Base-by-base conservation (phyloP, 2,113 vertebrate genomes). In the Tychaedon coryphoeus region DNA sequence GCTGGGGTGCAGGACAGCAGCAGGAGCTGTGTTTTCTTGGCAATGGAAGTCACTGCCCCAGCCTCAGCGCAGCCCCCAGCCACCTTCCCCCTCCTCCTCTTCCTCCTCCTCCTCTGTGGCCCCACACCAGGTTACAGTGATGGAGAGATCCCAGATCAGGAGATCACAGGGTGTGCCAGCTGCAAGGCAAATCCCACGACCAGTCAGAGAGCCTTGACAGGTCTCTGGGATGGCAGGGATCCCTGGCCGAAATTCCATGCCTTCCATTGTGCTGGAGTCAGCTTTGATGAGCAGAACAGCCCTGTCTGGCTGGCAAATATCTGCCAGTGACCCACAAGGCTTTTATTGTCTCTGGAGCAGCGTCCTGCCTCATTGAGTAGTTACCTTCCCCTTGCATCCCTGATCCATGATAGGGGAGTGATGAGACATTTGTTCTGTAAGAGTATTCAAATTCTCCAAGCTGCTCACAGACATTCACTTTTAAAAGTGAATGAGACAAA, bases 111-210 rank as follows among this genome's bases (percentile, higher is more conserved):
- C 33, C 50, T 76, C 51, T 5, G 12, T 0, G 1, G 18, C 70
- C 51, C 53, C 14, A 1, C 56, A 20, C 4, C 8, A 5, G 28
- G 57, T 61, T 23, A 6, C 23, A 40, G 78, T 62, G 76, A 74
- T 0, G 0, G 60, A 19, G 48, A 54, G 75, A 23, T 58, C 80
- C 76, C 85, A 23, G 77, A 26, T 9, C 53, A 13, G 61, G 67
- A 80, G 73, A 93, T 92, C 85, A 86, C 10, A 4, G 78, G 90
- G 62, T 71, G 88, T 48, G 74, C 81, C 74, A 88, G 74, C 85
- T 92, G 90, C 85, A 57, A 79, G 82, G 95, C 92, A 73, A 86
- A 92, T 90, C 93, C 72, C 90, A 82, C 92, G 92, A 92, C 78
- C 2, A 1, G 33, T 23, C 90, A 75, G 70, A 75, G 95, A 74